Evolutionary conservation across 2,113 vertebrate species (phyloP), one percentile per base, ranked within the genome.

Genomic region (Oryzias curvinotus): DNA sequence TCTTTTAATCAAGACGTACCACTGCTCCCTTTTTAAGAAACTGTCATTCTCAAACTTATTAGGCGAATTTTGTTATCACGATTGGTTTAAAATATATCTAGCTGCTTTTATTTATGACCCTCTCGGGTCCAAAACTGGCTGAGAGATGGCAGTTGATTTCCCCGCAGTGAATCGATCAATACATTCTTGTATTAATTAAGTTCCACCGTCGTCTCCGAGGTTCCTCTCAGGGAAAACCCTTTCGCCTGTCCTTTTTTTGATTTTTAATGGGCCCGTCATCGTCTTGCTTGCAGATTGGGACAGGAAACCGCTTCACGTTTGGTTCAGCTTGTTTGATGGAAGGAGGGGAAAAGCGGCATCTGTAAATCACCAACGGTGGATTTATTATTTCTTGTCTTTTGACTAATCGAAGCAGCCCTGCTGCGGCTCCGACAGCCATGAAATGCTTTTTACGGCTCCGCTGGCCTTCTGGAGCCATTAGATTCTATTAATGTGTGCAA

Each of bases 121-220:
- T 48, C 71, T 7, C 0, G 53, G 55, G 52, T 5, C 62, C 26
- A 72, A 75, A 75, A 76, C 88, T 85, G 60, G 65, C 68, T 68
- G 77, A 76, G 87, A 89, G 58, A 75, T 88, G 53, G 72, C 63
- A 74, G 77, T 30, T 83, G 64, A 83, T 90, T 89, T 91, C 85
- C 87, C 84, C 41, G 65, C 65, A 84, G 80, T 71, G 76, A 82
- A 65, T 59, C 81, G 80, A 90, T 91, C 88, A 85, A 92, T 91
- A 88, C 85, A 88, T 91, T 89, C 82, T 79, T 83, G 63, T 79
- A 91, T 86, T 87, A 89, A 92, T 92, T 91, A 88, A 88, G 78
- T 87, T 84, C 60, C 17, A 4, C 79, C 89, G 80, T 90, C 82
- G 88, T 51, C 70, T 57, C 79, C 77, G 75, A 89, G 81, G 83